Conservation (phyloP, 2,888 invertebrate species). For the Lampropteryx suffumata region DNA sequence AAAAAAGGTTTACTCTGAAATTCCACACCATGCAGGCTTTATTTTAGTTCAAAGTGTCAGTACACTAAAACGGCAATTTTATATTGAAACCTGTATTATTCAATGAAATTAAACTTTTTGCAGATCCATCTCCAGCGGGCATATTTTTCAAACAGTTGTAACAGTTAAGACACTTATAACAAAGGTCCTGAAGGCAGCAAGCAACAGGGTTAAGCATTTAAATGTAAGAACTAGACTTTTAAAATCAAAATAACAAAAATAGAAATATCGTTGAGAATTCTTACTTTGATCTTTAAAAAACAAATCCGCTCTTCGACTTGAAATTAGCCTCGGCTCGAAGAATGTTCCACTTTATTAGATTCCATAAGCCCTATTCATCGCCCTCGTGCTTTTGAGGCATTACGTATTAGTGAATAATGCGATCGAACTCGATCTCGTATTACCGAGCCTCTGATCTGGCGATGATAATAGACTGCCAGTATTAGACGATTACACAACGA, state of each 20-base stretch:
- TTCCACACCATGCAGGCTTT: too few relatives aligned
- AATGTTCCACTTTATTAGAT: conserved; percentile 79
- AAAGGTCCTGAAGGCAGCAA: too few relatives aligned
- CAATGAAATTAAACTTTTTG: too few relatives aligned
- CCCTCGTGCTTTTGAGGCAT: conserved; percentile 69
- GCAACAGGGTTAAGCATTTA: too few relatives aligned
- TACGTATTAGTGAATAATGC: conserved; percentile 76
- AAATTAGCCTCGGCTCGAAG: conserved; percentile 67
- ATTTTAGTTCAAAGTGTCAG: too few relatives aligned
- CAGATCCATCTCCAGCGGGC: too few relatives aligned
- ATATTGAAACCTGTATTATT: too few relatives aligned
- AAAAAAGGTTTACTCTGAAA: too few relatives aligned
- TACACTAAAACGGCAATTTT: too few relatives aligned
- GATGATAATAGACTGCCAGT: conserved; percentile 69
- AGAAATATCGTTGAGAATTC: not conserved
- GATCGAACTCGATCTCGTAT: conserved; percentile 76
- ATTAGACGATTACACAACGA: conserved; percentile 64
- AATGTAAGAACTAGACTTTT: too few relatives aligned
- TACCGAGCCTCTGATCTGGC: conserved; percentile 65
- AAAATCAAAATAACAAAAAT: not conserved
- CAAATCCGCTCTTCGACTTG: conserved; percentile 21
- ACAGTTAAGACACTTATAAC: too few relatives aligned
- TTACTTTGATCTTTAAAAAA: conserved; percentile 11
- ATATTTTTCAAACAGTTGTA: too few relatives aligned
- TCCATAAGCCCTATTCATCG: conserved; percentile 77